phyloP scores from a whole-genome alignment of 2,797 vertebrate species.

The Lacerta agilis region DNA sequence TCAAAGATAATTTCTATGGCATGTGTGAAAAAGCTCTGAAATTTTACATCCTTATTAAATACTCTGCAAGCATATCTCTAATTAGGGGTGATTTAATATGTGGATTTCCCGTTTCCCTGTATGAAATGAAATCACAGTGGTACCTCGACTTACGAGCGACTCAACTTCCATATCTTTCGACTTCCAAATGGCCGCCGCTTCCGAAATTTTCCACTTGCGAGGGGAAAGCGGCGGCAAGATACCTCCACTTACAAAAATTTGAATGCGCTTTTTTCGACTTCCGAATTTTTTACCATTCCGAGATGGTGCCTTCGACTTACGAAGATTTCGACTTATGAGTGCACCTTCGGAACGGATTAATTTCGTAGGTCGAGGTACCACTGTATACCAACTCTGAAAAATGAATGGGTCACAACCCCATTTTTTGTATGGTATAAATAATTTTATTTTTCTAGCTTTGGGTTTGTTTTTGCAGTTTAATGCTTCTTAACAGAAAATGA shows the following conservation, averaged over 20 bases:
- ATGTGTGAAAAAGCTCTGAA: neutral
- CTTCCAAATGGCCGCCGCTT: no score
- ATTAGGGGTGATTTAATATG: neutral
- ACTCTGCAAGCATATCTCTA: conserved; percentile 21
- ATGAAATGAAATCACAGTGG: conserved; percentile 39
- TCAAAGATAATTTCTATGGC: neutral
- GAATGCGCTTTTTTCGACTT: no score
- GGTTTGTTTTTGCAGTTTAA: conserved; percentile 28
- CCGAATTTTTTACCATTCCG: no score
- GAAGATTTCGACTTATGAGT: no score
- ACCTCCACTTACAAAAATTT: no score
- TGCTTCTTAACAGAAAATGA: conserved; percentile 55
- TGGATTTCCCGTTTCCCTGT: conserved; percentile 27
- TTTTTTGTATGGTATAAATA: neutral
- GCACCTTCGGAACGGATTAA: no score
- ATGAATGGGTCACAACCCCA: conserved; percentile 12
- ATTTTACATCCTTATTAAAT: conserved; percentile 31
- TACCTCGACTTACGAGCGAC: no score
- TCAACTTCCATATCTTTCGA: no score
- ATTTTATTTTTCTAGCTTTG: conserved; percentile 22
- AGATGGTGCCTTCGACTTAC: no score
- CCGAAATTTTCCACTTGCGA: no score
- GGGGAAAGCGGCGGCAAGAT: no score
- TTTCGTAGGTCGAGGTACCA: no score
- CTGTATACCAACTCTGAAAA: conserved; percentile 7